Base-by-base conservation (phyloP, 2,797 vertebrate genomes). In the Schizopygopsis pylzovi region DNA sequence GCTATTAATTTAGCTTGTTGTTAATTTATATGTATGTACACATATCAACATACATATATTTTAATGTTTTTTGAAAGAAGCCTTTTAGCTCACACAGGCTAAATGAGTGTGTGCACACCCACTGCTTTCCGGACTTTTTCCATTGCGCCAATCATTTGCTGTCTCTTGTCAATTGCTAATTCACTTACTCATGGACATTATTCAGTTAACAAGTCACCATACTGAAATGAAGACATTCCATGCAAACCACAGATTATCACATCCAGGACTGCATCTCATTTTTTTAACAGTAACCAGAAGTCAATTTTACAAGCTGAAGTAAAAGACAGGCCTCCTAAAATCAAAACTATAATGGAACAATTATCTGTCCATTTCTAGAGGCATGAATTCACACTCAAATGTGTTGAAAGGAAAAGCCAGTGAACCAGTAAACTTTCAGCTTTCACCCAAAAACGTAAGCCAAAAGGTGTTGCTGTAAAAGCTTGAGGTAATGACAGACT, bases 401-500 rank as follows among this genome's bases (percentile, higher is more conserved):
- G 59, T 45, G 25, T 8, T 75, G 54, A n/a, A 7, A 12, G 41
- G 70, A 12, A 82, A 75, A 77, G 16, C 20, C 47, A 28, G 10
- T 54, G 43, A 65, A 75, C 72, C 59, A 67, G 61, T 43, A 41
- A 68, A 67, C 12, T n/a, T 59, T 78, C 52, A 59, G 52, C 37
- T 41, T 33, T 59, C 61, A 37, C 78, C 43, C 78, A 47, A 67
- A 67, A 80, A 25, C 6, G 4, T n/a, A 67, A 84, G 82, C 63
- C 20, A n/a, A 43, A 81, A 89, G 63, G 81, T 89, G 73, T 86
- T 72, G 85, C 83, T 61, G 59, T 68, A 85, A 73, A 83, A 83
- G 59, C 52, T 83, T 82, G 87, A 88, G 81, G 78, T 88, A 87
- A 89, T 85, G 81, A 52, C 56, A 65, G 70, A 76, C 79, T 80